A percentile compares a stretch with the other conserved stretches of the same genome.
These are phyloP conservation scores for Metellina segmentata DNA, from an alignment of 2,888 invertebrate species.

Conservation along the genomic window DNA sequence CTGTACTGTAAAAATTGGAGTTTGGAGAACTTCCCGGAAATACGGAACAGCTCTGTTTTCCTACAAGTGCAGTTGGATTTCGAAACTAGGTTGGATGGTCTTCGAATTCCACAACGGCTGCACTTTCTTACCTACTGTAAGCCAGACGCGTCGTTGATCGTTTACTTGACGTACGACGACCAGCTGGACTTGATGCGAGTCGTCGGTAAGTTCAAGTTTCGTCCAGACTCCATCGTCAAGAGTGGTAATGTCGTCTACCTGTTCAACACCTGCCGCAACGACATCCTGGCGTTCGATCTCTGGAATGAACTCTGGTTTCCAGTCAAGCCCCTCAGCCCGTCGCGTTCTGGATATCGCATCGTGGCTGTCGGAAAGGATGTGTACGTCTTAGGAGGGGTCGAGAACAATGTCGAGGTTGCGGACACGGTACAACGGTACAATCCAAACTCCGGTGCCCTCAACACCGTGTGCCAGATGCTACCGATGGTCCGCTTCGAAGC, in stretches of 20 bases:
- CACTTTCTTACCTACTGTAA: conserved; percentile 14
- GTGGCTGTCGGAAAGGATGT: not conserved
- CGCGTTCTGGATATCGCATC: conserved; percentile 10
- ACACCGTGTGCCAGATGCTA: not conserved
- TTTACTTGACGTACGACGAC: conserved; percentile 41
- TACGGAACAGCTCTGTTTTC: not conserved
- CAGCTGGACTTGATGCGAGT: conserved; percentile 43
- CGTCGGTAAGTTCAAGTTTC: not conserved
- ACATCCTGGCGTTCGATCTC: conserved; percentile 12
- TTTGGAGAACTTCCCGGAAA: not conserved
- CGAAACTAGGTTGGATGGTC: not conserved
- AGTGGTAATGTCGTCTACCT: conserved; percentile 30
- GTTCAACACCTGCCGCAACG: conserved; percentile 33
- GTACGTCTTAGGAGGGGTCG: conserved; percentile 25
- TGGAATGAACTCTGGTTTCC: not conserved
- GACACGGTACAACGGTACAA: conserved; percentile 28
- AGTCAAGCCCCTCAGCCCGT: not conserved
- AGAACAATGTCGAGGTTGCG: not conserved
- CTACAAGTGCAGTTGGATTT: not conserved
- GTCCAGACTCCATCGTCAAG: conserved; percentile 14
- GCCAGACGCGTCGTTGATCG: not conserved
- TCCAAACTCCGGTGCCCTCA: not conserved
- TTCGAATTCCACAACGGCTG: not conserved
- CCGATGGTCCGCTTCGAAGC: not conserved
- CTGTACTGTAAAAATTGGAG: not conserved